phyloP scores from a whole-genome alignment of 2,797 vertebrate species.

The Hippocampus kuda region DNA sequence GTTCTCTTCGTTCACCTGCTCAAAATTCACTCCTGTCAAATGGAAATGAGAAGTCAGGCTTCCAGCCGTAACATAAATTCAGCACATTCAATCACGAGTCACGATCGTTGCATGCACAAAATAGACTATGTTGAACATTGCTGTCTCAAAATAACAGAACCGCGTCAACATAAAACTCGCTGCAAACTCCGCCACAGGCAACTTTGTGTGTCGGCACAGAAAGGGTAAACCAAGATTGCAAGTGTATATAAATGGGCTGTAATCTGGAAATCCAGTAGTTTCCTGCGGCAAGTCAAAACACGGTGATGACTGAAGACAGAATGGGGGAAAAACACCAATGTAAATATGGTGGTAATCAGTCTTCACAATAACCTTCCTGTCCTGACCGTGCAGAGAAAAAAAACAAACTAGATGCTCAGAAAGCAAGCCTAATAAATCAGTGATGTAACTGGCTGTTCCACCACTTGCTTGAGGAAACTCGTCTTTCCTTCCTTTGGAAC shows the following conservation, averaged over 20 bases:
- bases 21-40: slow-evolving; percentile 86
- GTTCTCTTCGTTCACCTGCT: slow-evolving; percentile 91
- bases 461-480: slow-evolving; percentile 41
- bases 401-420: slow-evolving; percentile 42
- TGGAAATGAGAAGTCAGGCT: slow-evolving; percentile 19
- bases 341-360: slow-evolving; percentile 66
- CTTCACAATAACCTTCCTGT: slow-evolving; percentile 69
- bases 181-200: slow-evolving; percentile 16
- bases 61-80: slow-evolving; percentile 12
- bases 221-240: slow-evolving; percentile 36
- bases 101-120: neutral
- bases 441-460: slow-evolving; percentile 42
- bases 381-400: slow-evolving; percentile 45
- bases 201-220: slow-evolving; percentile 23
- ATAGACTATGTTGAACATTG: slow-evolving; percentile 1
- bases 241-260: slow-evolving; percentile 42
- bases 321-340: slow-evolving; percentile 41
- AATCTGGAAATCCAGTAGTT: slow-evolving; percentile 58
- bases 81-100: slow-evolving; percentile 3
- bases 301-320: slow-evolving; percentile 47
- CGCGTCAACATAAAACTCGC: slow-evolving; percentile 5
- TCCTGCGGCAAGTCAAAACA: slow-evolving; percentile 62
- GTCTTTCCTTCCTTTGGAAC: slow-evolving; percentile 42
- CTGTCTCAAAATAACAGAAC: slow-evolving; percentile 5
- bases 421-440: slow-evolving; percentile 40